Evolutionary conservation across 2,888 invertebrate genomes (phyloP), one percentile per base, ranked within the genome.

Genomic region (Athrips mouffetella): DNA sequence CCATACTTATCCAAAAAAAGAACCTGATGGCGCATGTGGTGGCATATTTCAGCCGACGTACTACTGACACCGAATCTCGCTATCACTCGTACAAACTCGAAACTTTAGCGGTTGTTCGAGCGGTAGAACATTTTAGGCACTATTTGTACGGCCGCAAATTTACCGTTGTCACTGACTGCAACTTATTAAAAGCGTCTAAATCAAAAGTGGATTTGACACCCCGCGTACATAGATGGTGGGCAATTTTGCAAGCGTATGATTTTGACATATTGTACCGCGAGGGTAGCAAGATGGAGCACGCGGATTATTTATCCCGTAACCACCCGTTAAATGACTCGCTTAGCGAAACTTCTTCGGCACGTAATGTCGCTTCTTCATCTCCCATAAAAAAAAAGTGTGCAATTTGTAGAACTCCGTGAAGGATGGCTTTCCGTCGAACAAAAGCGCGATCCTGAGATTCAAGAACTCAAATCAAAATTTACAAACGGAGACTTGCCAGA

Each of bases 71-170:
- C 3, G 59, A 57, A 25, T 46, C 51, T 1, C 20, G 51, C 2
- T 59, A 59, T 27, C 57, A 56, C 20, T 55, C 51, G 1, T 59
- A 54, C 21, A 55, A 61, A 11, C 35, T 61, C 0, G 55, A 60
- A 11, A 55, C 56, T 1, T 13, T 57, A 10, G 58, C 60, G 0
- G 60, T 57, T 0, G 54, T 52, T n/a, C 45, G 40, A 1, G 47
- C 50, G 1, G 42, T 52, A 3, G 41, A 46, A 10, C 45, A 52
- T 30, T 52, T 52, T 13, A 40, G 48, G 2, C 53, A 53, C 31
- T 53, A 53, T 11, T 10, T 55, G 15, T 50, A 48, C 3, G 56
- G 55, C 1, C 30, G 47, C 2, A 11, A 47, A 13, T 55, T 56
- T 23, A 11, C 47, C 8, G 53, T 42, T 6, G 27, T 42, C 13